Base-by-base conservation (phyloP, 2,888 invertebrate genomes). In the Exephanes ischioxanthus region DNA sequence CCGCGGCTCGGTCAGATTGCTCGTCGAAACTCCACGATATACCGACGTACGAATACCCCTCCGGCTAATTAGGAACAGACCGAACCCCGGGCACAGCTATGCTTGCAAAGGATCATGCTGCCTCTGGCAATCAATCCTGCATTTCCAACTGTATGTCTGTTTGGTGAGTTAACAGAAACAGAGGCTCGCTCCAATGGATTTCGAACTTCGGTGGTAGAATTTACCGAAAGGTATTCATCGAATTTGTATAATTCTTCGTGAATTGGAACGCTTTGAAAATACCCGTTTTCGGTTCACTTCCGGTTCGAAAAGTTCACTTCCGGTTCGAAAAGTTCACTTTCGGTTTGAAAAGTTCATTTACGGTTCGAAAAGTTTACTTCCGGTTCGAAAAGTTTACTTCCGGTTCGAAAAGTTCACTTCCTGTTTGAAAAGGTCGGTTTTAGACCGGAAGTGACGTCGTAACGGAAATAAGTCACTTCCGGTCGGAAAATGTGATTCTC, bases 1-100 rank as follows among this genome's bases (percentile, higher is more conserved):
- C 70, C 70, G 68, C 73, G 48, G 22, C 14, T 33, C 66, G 45
- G n/a, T 61, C 63, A 37, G 53, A 75, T 71, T 71, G 14, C 70
- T 67, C 9, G 19, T 48, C 7, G 58, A 61, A 41, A 45, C 14
- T 84, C 53, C 61, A 78, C 48, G 37, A 22, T 22, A 26, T 26
- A 11, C 58, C 58, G 22, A 22, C 22, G 14, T 58, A 22, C 55
- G 55, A 30, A 51, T 30, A 71, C 26, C n/a, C 70, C 26, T 71
- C 33, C 7, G 45, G 19, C 41, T 55, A 55, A 55, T 55, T 55
- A 55, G 22, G 19, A 41, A 22, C 55, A 0, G 55, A 9, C 9
- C 55, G 6, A 19, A 9, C 53, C 19, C 6, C 1, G 19, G 53
- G n/a, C 53, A 19, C 33, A 53, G 53, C 53, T n/a, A 53, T 55